Percentiles rank a stretch among this genome's conserved stretches.
Conservation (phyloP, 2,797 vertebrate species). For the Champsocephalus gunnari region DNA sequence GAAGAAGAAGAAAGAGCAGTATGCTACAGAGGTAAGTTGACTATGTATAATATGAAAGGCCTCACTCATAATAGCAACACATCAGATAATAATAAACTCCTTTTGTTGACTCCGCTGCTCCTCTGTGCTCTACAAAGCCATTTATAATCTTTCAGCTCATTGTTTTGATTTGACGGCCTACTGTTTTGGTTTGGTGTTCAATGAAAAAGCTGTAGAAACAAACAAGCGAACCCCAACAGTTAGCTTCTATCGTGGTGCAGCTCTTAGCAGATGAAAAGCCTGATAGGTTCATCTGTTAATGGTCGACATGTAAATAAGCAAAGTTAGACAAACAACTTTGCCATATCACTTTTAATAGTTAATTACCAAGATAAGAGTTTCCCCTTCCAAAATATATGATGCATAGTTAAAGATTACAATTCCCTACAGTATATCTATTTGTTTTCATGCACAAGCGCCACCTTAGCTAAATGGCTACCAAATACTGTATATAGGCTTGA, state of each 20-base stretch:
- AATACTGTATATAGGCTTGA: no score
- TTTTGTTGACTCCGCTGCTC: neutral
- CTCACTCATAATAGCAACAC: neutral
- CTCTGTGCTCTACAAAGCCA: neutral
- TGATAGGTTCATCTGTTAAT: neutral
- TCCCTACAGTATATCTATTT: no score
- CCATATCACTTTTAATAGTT: neutral
- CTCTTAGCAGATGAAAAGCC: neutral
- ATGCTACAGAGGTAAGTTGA: slow-evolving; percentile 86
- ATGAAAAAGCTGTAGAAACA: neutral
- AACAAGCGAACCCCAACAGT: neutral
- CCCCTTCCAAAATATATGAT: neutral
- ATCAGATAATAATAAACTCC: neutral
- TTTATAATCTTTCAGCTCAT: slow-evolving; percentile 1
- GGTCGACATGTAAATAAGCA: neutral
- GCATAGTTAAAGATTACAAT: neutral
- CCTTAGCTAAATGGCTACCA: no score
- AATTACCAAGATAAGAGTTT: neutral
- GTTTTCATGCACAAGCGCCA: no score
- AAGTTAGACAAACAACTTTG: neutral
- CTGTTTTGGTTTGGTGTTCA: neutral
- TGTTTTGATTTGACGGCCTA: neutral
- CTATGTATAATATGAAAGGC: neutral
- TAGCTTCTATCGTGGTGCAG: neutral
- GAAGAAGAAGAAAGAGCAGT: slow-evolving; percentile 92